Base-by-base conservation (phyloP, 1,140 invertebrate species). In the Oryzaephilus surinamensis region DNA sequence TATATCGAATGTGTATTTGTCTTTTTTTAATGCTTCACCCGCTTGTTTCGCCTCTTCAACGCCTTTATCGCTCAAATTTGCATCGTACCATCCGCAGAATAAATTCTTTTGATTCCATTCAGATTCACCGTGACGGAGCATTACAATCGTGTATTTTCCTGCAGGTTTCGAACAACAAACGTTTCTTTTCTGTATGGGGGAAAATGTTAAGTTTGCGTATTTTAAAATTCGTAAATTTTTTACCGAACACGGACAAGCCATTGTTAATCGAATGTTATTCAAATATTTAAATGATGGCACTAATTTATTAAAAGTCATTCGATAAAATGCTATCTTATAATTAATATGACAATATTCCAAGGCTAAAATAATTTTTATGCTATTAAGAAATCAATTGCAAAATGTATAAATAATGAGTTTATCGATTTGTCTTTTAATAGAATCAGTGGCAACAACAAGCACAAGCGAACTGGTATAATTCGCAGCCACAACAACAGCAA, bases 31-130 rank as follows among this genome's bases (percentile, higher is more conserved):
- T 3, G 81, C 73, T 57, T 79, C 70, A 15, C 80, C 82, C 2
- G 80, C 81, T 11, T 67, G 61, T 29, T 67, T 43, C 14, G 85
- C 85, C 67, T 90, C 83, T 19, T 64, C 54, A 37, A 46, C 53
- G 48, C 69, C 75, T 60, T 67, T 66, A 4, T 66, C 62, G 43
- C 71, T 75, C 2, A 79, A 53, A 14, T 69, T 57, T 2, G 72
- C 70, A 53, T 78, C 75, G 46, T 64, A 72, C 81, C 81, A 84
- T 6, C 81, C 81, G 54, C 78, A 81, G 54, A 83, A 84, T 32
- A 72, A 55, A 55, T 84, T 84, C 45, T 73, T 66, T 48, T 77
- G 58, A 53, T 84, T 84, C 68, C 76, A 84, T 57, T 76, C 75
- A 52, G 77, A 82, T 58, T 84, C 78, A n/a, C 80, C 79, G 48